These are phyloP conservation scores for Myotis planiceps DNA, from an alignment of 2,797 vertebrate species.

Conservation along the genomic window DNA sequence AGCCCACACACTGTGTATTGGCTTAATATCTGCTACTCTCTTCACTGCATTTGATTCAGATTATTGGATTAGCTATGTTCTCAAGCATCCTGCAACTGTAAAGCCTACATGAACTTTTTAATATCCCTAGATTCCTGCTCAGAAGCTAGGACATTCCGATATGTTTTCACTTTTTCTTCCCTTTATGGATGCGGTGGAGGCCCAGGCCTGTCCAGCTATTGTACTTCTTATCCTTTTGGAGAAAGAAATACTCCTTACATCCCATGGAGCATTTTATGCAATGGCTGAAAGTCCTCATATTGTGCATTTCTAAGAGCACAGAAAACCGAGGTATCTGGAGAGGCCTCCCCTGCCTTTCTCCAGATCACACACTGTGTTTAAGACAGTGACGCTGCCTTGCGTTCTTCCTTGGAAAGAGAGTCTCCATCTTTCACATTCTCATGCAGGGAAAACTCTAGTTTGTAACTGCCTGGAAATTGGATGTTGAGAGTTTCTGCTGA, in stretches of 20 bases:
- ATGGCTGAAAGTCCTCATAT: neutral
- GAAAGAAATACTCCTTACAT: conserved; percentile 15
- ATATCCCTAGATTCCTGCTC: neutral
- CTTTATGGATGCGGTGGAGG: neutral
- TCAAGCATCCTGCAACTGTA: conserved; percentile 65
- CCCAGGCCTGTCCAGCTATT: neutral
- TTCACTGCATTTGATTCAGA: conserved; percentile 35
- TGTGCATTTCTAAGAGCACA: neutral
- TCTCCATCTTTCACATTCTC: neutral
- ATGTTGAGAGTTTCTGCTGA: neutral
- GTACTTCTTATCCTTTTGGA: neutral
- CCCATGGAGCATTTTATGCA: neutral
- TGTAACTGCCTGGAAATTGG: conserved; percentile 24
- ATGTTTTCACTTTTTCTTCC: conserved; percentile 1
- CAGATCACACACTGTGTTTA: neutral
- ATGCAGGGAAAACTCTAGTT: neutral
- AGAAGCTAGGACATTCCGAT: neutral
- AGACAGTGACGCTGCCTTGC: neutral
- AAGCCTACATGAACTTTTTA: neutral
- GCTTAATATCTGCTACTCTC: neutral
- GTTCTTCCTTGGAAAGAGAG: neutral
- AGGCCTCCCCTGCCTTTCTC: neutral
- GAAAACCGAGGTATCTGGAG: neutral
- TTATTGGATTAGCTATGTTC: conserved; percentile 57
- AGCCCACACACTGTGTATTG: neutral